These are phyloP conservation scores for Sycophila texana DNA, from an alignment of 2,888 invertebrate genomes.

Conservation along the genomic window DNA sequence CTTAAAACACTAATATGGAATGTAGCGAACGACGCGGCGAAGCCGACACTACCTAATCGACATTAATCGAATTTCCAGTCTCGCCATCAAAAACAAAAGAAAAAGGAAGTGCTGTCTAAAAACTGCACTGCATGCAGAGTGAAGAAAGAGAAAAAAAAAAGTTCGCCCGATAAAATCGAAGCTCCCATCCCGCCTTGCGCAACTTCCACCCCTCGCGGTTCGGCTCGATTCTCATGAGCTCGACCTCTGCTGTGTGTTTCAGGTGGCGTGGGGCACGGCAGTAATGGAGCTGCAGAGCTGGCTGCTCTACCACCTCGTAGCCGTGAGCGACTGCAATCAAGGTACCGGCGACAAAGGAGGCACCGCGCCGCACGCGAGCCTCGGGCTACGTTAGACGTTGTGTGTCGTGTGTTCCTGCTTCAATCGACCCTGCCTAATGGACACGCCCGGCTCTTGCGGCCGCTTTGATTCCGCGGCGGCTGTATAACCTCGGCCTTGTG, in stretches of 20 bases:
- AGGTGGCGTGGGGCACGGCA: conserved; percentile 75
- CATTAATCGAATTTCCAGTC: no score
- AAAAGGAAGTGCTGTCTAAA: no score
- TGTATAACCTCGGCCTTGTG: neutral
- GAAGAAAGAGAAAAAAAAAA: no score
- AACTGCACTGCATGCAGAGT: no score
- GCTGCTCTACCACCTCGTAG: conserved; percentile 74
- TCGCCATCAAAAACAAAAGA: no score
- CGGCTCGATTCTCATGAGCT: neutral
- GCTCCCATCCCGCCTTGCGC: neutral
- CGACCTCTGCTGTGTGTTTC: conserved; percentile 30
- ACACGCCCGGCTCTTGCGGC: no score
- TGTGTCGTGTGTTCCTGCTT: neutral
- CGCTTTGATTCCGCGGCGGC: neutral
- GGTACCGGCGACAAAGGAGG: conserved; percentile 62
- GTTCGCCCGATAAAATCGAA: no score
- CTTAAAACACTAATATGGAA: no score
- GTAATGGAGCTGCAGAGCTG: conserved; percentile 75
- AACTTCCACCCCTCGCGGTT: neutral
- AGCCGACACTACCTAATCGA: no score
- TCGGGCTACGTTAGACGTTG: neutral
- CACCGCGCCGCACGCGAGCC: conserved; percentile 3
- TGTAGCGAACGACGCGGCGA: no score
- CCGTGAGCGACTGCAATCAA: conserved; percentile 75
- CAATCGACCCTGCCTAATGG: neutral